Base-by-base conservation (phyloP, 2,888 invertebrate species). In the Drosophila histrio region DNA sequence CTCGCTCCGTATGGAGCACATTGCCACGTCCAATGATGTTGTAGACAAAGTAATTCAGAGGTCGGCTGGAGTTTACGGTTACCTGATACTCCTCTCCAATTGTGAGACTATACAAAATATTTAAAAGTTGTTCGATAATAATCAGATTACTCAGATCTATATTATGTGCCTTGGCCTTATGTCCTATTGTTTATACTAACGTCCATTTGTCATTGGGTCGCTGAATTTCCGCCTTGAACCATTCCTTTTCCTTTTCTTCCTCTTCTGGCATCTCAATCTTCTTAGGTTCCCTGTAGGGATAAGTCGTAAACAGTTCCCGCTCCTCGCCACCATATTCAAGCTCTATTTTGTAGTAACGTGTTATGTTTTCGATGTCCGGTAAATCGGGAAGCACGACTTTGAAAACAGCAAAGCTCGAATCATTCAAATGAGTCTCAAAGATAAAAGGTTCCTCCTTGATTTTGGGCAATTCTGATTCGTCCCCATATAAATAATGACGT, bases 11-110 rank as follows among this genome's bases (percentile, higher is more conserved):
- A 13, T 94, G 91, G 6, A 97, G 92, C 17, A 98, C 95, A 88
- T 97, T 96, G 0, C 98, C 98, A 56, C 98, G 94, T 2, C 97
- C 97, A 69, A 98, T 93, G 15, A 97, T 93, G 82, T 95, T 93
- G 88, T 97, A 97, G 73, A 94, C 95, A 44, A 97, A 93, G 72
- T 96, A 94, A 70, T 94, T 94, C 92, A 97, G 92, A 0, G 95
- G 94, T 65, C 94, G 94, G 0, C 96, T 96, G 1, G 96, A 95
- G 69, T 95, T 95, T 1, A 97, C 93, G 56, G 94, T 93, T 19
- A 97, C 94, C 68, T 95, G 94, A 49, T 97, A 93, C 69, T 96
- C 95, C 62, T 94, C 93, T 52, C 95, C 95, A 0, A 95, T 94
- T 68, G 92, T 90, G 0, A 94, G 93, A 28, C 92, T 93, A 36